These are phyloP conservation scores for Crenuchus spilurus DNA, from an alignment of 2,797 vertebrate genomes.

Conservation along the genomic window DNA sequence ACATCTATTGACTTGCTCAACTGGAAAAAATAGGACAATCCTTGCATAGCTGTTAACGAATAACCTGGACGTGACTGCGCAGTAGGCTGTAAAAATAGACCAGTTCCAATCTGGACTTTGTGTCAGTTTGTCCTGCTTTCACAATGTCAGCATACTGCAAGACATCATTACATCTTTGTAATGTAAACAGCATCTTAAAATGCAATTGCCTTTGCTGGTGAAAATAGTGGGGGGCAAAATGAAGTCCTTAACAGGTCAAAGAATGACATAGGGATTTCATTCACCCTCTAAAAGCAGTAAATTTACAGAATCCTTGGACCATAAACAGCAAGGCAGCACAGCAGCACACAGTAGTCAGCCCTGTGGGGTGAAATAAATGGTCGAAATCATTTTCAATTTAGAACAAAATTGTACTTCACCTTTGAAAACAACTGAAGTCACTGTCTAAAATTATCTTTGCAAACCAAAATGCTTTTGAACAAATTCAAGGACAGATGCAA, in stretches of 20 bases:
- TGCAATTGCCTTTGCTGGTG: conserved; percentile 62
- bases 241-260: conserved; percentile 66
- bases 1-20: conserved; percentile 39
- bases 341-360: conserved; percentile 41
- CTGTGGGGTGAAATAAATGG: conserved; percentile 45
- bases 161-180: conserved; percentile 67
- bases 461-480: not conserved
- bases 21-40: conserved; percentile 44
- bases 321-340: conserved; percentile 68
- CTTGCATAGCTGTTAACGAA: conserved; percentile 10
- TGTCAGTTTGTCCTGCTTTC: conserved; percentile 30
- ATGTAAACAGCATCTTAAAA: conserved; percentile 69
- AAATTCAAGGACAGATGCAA: not conserved
- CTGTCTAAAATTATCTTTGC: not conserved
- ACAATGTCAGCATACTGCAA: conserved; percentile 60
- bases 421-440: conserved; percentile 32
- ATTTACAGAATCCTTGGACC: conserved; percentile 65
- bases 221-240: conserved; percentile 63
- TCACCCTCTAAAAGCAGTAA: conserved; percentile 47
- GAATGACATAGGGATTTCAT: conserved; percentile 57
- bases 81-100: not conserved
- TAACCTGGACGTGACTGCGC: no score
- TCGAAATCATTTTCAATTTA: conserved; percentile 25
- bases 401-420: conserved; percentile 10
- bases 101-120: not conserved